Percentiles rank a stretch among this genome's conserved stretches.
phyloP scores from a whole-genome alignment of 1,140 invertebrate genomes.

The Xylocopa sonorina region DNA sequence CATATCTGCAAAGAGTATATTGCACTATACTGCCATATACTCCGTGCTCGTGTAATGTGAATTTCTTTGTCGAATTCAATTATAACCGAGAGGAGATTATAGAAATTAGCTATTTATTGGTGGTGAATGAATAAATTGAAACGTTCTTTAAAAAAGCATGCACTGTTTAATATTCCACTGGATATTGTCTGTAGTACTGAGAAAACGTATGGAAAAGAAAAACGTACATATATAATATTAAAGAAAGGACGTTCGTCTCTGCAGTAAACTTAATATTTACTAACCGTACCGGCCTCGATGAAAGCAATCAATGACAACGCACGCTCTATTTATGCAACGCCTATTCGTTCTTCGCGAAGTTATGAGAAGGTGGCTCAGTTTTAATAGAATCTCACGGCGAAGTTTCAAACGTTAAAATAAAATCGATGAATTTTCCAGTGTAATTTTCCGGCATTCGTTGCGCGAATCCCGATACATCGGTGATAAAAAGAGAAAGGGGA shows the following conservation, averaged over 20 bases:
- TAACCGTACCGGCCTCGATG: not conserved
- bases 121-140: not conserved
- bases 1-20: not conserved
- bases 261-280: constrained; percentile 11
- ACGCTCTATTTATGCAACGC: constrained; percentile 49
- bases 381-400: constrained; percentile 24
- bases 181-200: not conserved
- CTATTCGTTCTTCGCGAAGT: constrained; percentile 49
- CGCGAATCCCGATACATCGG: not conserved
- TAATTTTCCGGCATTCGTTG: constrained; percentile 44
- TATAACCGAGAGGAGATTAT: not conserved
- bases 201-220: not conserved
- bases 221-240: not conserved
- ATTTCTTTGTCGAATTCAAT: too few relatives aligned
- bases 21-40: too few relatives aligned
- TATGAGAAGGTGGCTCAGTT: constrained; percentile 54
- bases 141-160: not conserved
- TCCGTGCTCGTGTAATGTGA: too few relatives aligned
- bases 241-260: constrained; percentile 7
- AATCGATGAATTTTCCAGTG: constrained; percentile 28
- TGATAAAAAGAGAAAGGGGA: not conserved
- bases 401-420: constrained; percentile 44
- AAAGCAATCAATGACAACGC: constrained; percentile 21
- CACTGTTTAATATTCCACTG: not conserved
- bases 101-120: not conserved